phyloP scores from a whole-genome alignment of 2,888 invertebrate species.

The Ditula angustiorana region DNA sequence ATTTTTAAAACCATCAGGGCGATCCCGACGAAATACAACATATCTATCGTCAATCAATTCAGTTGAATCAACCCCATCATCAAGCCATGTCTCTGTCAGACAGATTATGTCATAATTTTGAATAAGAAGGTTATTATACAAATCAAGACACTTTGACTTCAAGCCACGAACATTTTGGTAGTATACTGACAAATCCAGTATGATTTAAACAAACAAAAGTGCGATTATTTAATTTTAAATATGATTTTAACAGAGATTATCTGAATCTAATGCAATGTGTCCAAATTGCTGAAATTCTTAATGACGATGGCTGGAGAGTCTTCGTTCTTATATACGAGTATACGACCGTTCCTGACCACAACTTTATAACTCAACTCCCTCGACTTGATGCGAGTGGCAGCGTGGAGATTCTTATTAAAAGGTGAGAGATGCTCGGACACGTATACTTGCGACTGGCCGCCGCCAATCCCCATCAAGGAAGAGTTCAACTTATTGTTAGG shows the following conservation, averaged over 20 bases:
- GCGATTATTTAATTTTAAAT: neutral
- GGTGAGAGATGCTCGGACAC: conserved; percentile 4
- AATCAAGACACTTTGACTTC: neutral
- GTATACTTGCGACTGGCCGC: neutral
- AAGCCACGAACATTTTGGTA: conserved; percentile 4
- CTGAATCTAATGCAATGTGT: neutral
- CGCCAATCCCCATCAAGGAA: neutral
- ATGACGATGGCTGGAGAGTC: neutral
- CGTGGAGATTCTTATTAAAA: no score
- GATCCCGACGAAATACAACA: no score
- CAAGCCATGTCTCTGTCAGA: conserved; percentile 12
- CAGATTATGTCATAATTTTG: conserved; percentile 9
- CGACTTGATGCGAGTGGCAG: no score
- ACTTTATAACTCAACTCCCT: no score
- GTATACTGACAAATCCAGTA: neutral
- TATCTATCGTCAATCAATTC: neutral
- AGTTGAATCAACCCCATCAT: neutral
- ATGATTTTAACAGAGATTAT: neutral
- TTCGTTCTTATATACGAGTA: neutral
- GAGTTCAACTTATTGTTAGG: neutral
- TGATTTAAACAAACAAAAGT: neutral
- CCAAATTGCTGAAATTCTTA: neutral
- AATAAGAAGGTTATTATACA: neutral
- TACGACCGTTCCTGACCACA: neutral
- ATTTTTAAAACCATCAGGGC: no score